These are phyloP conservation scores for Pocillopora verrucosa DNA, from an alignment of 64 coral and sea anemone genomes.

Conservation along the genomic window DNA sequence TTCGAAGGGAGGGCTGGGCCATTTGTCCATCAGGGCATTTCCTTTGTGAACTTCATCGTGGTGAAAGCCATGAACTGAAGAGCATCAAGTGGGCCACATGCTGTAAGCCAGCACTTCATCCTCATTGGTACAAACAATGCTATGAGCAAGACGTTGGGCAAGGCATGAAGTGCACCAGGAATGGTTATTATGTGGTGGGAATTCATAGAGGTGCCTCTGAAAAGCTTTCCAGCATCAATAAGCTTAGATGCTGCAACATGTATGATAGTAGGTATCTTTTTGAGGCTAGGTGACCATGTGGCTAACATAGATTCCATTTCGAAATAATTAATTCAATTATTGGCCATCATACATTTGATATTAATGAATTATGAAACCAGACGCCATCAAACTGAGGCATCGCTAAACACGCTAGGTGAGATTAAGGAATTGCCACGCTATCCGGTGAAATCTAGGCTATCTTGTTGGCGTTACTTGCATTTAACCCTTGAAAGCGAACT, in stretches of 20 bases:
- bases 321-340: too few relatives aligned
- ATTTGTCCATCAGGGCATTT: slow-evolving; percentile 59
- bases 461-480: too few relatives aligned
- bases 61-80: not conserved
- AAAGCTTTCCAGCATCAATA: slow-evolving; percentile 58
- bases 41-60: slow-evolving; percentile 49
- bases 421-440: too few relatives aligned
- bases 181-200: slow-evolving; percentile 45
- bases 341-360: too few relatives aligned
- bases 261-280: slow-evolving; percentile 20
- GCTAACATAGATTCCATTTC: not conserved
- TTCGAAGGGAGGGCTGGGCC: slow-evolving; percentile 52
- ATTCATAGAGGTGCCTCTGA: slow-evolving; percentile 42
- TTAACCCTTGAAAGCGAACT: too few relatives aligned
- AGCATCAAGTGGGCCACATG: slow-evolving; percentile 60
- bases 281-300: too few relatives aligned
- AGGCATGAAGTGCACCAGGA: not conserved
- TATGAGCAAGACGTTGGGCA: slow-evolving; percentile 44
- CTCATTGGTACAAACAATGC: slow-evolving; percentile 35
- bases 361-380: too few relatives aligned
- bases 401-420: too few relatives aligned
- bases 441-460: too few relatives aligned
- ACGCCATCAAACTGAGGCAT: too few relatives aligned
- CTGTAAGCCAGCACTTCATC: slow-evolving; percentile 67
- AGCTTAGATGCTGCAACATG: slow-evolving; percentile 68